Evolutionary conservation across 2,797 vertebrate species (phyloP).

Genomic region (Eurystomus glaucurus): DNA sequence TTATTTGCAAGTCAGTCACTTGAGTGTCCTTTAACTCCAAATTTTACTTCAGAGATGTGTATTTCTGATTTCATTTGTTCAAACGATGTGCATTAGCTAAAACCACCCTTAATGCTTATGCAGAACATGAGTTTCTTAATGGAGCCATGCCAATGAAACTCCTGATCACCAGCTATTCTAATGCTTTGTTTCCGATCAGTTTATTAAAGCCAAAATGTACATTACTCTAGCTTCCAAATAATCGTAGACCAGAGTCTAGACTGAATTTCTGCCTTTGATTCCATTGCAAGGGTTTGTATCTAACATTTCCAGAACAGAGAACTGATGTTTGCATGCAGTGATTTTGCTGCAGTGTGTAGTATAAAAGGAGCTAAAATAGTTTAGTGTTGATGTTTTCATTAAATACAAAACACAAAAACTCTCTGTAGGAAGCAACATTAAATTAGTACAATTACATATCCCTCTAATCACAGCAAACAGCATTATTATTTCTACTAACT

Average conservation of each 20-base stretch:
- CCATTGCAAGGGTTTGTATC: background rate
- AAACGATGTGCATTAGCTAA: background rate
- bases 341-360: background rate
- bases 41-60: background rate
- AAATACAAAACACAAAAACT: background rate
- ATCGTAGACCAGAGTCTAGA: background rate
- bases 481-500: background rate
- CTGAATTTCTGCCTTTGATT: slow-evolving; percentile 12
- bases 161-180: background rate
- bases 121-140: background rate
- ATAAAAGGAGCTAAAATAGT: background rate
- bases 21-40: background rate
- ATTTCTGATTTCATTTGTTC: background rate
- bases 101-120: background rate
- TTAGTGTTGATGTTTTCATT: background rate
- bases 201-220: background rate
- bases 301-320: background rate
- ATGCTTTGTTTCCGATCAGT: background rate
- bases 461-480: background rate
- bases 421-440: background rate
- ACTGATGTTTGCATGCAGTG: background rate
- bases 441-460: background rate
- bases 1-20: background rate
- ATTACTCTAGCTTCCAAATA: background rate
- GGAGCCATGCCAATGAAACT: background rate